These are phyloP conservation scores for Coenonympha glycerion DNA, from an alignment of 2,888 invertebrate genomes.

Conservation along the genomic window DNA sequence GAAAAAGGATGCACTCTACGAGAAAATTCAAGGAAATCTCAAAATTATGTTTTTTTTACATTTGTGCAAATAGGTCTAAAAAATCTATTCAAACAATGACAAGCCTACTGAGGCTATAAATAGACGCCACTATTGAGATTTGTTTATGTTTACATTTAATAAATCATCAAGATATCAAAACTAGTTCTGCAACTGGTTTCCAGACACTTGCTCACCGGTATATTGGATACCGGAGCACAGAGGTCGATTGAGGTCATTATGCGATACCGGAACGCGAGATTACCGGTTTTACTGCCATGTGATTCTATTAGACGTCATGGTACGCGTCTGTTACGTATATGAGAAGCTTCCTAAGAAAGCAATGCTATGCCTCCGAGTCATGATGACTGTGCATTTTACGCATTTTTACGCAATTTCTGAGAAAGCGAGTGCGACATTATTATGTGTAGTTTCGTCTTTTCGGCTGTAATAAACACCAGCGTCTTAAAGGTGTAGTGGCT, in stretches of 20 bases:
- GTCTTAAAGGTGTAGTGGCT: not conserved
- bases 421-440: slow-evolving; percentile 41
- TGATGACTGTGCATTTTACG: slow-evolving; percentile 29
- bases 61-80: no score
- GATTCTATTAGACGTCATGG: slow-evolving; percentile 44
- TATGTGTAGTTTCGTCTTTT: not conserved
- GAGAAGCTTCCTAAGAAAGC: slow-evolving; percentile 41
- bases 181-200: slow-evolving; percentile 42
- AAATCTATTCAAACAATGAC: not conserved
- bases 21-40: no score
- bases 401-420: slow-evolving; percentile 44
- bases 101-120: not conserved
- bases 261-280: slow-evolving; percentile 37
- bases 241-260: slow-evolving; percentile 60
- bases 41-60: no score
- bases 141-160: slow-evolving; percentile 20
- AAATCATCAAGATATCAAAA: slow-evolving; percentile 30
- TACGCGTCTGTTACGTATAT: slow-evolving; percentile 39
- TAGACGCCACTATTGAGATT: not conserved
- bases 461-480: not conserved
- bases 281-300: slow-evolving; percentile 66
- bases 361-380: slow-evolving; percentile 34
- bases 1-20: no score
- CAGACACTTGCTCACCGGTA: slow-evolving; percentile 40
- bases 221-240: no score